phyloP scores from a whole-genome alignment of 2,888 invertebrate genomes.

The Podotricha telesiphe region DNA sequence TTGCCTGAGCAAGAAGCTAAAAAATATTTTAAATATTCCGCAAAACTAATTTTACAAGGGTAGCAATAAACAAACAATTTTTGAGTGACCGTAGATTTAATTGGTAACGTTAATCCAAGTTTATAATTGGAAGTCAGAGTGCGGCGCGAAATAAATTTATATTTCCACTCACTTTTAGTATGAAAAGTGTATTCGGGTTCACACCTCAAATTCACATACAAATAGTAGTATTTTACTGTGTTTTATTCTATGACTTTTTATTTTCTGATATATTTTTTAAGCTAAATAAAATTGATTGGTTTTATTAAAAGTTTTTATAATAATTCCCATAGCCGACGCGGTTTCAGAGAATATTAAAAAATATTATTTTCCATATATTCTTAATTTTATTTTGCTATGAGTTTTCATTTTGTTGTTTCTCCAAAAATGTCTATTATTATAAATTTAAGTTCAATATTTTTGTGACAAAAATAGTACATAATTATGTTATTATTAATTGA shows the following conservation, averaged over 20 bases:
- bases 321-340: no score
- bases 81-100: slow-evolving; percentile 12
- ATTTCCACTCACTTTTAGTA: slow-evolving; percentile 7
- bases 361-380: no score
- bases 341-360: no score
- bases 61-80: slow-evolving; percentile 14
- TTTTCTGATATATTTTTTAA: neutral
- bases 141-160: slow-evolving; percentile 10
- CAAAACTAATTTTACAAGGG: neutral
- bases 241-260: neutral
- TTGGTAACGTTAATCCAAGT: slow-evolving; percentile 17
- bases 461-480: no score
- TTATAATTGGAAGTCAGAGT: slow-evolving; percentile 21
- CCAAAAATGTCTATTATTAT: no score
- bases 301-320: no score
- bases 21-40: neutral
- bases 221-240: neutral
- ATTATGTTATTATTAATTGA: no score
- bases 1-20: no score
- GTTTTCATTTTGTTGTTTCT: no score
- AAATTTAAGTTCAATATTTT: no score
- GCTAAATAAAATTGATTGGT: no score
- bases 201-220: slow-evolving; percentile 16
- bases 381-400: no score
- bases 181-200: slow-evolving; percentile 16